Percentiles rank a stretch among this genome's conserved stretches.
Conservation (phyloP, 2,888 invertebrate genomes). For the Coenonympha glycerion region DNA sequence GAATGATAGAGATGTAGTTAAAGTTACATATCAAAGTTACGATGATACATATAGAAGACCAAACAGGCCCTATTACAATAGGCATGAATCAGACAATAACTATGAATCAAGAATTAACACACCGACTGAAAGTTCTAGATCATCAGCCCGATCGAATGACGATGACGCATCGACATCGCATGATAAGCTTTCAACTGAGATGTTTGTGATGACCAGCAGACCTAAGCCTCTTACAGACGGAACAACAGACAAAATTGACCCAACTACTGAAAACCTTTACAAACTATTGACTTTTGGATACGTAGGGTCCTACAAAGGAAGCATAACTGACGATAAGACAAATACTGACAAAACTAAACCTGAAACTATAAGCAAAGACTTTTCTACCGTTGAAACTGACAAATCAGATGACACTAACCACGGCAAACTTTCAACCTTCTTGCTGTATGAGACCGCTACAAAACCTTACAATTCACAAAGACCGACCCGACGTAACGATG, state of each 20-base stretch:
- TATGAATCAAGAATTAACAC: conserved; percentile 45
- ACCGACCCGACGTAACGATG: conserved; percentile 63
- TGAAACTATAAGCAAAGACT: conserved; percentile 56
- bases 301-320: conserved; percentile 65
- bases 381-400: conserved; percentile 45
- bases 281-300: conserved; percentile 71
- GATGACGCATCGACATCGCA: conserved; percentile 28
- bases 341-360: conserved; percentile 30
- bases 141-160: conserved; percentile 64
- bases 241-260: conserved; percentile 32
- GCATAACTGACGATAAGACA: conserved; percentile 28
- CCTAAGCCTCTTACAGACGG: conserved; percentile 29
- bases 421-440: conserved; percentile 61
- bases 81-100: conserved; percentile 40
- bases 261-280: conserved; percentile 59
- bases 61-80: conserved; percentile 57
- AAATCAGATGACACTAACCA: conserved; percentile 33
- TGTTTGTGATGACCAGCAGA: conserved; percentile 26
- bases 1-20: conserved; percentile 60
- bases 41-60: conserved; percentile 66
- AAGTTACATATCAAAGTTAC: conserved; percentile 68
- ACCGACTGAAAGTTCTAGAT: conserved; percentile 47
- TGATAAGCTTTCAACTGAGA: conserved; percentile 33
- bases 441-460: conserved; percentile 60
- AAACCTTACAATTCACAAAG: conserved; percentile 56